Conservation (phyloP, 2,113 vertebrate species). For the Leptobrachium leishanense region DNA sequence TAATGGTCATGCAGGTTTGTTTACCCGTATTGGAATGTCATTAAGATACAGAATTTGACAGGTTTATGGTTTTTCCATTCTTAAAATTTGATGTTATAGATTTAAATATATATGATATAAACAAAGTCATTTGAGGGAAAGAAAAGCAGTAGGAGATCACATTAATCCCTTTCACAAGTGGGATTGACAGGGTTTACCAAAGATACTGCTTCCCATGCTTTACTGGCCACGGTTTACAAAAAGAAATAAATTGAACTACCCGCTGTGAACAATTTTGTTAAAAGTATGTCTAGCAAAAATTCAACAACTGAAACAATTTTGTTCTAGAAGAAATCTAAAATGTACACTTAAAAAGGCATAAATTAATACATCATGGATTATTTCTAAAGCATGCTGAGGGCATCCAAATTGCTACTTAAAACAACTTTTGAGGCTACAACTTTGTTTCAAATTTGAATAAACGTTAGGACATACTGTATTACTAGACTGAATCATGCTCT, state of each 20-base stretch:
- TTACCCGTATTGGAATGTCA: constrained; percentile 20
- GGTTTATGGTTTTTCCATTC: constrained; percentile 6
- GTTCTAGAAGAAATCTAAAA: background rate
- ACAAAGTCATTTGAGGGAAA: constrained; percentile 11
- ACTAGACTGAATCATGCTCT: too few relatives aligned
- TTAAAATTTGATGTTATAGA: constrained; percentile 5
- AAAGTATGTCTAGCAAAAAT: constrained; percentile 37
- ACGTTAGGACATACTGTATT: too few relatives aligned
- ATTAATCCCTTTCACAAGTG: constrained; percentile 31
- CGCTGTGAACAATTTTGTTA: constrained; percentile 45
- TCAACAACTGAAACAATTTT: constrained; percentile 5
- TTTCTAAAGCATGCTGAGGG: constrained; percentile 24
- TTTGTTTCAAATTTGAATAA: constrained; percentile 20
- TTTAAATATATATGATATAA: constrained; percentile 19
- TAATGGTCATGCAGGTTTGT: background rate
- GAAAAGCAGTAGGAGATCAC: constrained; percentile 19
- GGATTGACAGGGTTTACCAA: constrained; percentile 25
- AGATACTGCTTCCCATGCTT: constrained; percentile 33
- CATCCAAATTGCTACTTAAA: constrained; percentile 38
- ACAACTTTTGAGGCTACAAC: constrained; percentile 23
- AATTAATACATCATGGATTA: constrained; percentile 38
- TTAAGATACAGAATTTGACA: constrained; percentile 4
- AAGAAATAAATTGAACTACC: constrained; percentile 38
- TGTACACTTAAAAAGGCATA: constrained; percentile 25
- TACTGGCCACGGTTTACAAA: constrained; percentile 36